These are phyloP conservation scores for Carassius carassius DNA, from an alignment of 2,113 vertebrate species.

Conservation along the genomic window DNA sequence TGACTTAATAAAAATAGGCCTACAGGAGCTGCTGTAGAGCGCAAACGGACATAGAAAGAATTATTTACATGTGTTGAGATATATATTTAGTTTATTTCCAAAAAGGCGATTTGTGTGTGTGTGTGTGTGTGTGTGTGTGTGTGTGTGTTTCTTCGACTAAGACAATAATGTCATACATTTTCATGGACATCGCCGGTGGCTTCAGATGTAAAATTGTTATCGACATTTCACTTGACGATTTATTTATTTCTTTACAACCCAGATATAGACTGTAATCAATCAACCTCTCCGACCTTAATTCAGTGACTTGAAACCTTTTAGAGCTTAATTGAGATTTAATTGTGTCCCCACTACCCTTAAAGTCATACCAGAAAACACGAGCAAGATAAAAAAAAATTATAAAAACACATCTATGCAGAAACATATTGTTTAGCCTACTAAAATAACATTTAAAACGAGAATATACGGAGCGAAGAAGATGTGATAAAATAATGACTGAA, in stretches of 20 bases:
- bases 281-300: slow-evolving; percentile 49
- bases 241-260: slow-evolving; percentile 52
- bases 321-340: slow-evolving; percentile 46
- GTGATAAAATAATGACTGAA: not conserved
- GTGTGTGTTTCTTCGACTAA: not conserved
- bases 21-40: not conserved
- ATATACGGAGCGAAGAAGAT: not conserved
- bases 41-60: not conserved
- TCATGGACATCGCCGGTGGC: slow-evolving; percentile 2
- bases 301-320: slow-evolving; percentile 45
- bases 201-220: slow-evolving; percentile 42
- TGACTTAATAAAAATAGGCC: slow-evolving; percentile 4
- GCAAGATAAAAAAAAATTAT: not conserved
- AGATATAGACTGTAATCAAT: slow-evolving; percentile 42
- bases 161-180: slow-evolving; percentile 27
- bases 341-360: slow-evolving; percentile 3
- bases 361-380: not conserved
- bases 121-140: no score
- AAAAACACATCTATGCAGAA: not conserved
- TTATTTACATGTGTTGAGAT: not conserved
- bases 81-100: not conserved
- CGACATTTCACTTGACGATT: slow-evolving; percentile 44
- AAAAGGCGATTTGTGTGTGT: not conserved
- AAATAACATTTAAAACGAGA: not conserved
- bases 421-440: not conserved